Base-by-base conservation (phyloP, 2,797 vertebrate genomes). In the Mastacembelus armatus region DNA sequence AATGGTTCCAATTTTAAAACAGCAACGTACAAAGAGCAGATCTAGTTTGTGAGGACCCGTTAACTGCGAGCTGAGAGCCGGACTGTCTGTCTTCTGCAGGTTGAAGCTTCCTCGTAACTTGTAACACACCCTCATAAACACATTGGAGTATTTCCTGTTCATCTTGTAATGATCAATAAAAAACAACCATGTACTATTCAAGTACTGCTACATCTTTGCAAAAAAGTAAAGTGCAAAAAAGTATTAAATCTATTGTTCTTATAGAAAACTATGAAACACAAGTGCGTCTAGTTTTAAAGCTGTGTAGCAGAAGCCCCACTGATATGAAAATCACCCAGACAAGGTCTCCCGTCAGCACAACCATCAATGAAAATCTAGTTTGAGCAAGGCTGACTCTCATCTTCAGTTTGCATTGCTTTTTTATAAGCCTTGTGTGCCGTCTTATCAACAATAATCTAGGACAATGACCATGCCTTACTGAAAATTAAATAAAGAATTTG, bases 71-170 rank as follows among this genome's bases (percentile, higher is more conserved):
- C 29, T 43, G 2, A 44, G 43, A 22, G 30, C 52, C 2, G 33
- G 51, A 39, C 47, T 15, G 59, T 77, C 64, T 42, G 45, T 52
- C 70, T 74, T 80, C 70, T 67, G 76, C 63, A 67, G 71, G 54
- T 80, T 72, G 74, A 64, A 72, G 78, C 68, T 45, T 84, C 83
- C 90, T 84, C 74, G 80, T 91, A 91, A 91, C 80, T 71, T 88
- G 74, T 86, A 76, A 80, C 82, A 82, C 74, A 81, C 66, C 78
- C 91, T 90, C 88, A 85, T 93, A 93, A 94, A 93, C 93, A 93
- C 92, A 91, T 91, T 83, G 12, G 85, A 85, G 81, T 78, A 89
- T 89, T 92, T 94, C 93, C 92, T 93, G 89, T 86, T 90, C 89
- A 89, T 84, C 85, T 92, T 80, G 69, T 59, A 38, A 74, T 72